Conservation (phyloP, 2,888 invertebrate genomes). For the Plagiodera versicolora region DNA sequence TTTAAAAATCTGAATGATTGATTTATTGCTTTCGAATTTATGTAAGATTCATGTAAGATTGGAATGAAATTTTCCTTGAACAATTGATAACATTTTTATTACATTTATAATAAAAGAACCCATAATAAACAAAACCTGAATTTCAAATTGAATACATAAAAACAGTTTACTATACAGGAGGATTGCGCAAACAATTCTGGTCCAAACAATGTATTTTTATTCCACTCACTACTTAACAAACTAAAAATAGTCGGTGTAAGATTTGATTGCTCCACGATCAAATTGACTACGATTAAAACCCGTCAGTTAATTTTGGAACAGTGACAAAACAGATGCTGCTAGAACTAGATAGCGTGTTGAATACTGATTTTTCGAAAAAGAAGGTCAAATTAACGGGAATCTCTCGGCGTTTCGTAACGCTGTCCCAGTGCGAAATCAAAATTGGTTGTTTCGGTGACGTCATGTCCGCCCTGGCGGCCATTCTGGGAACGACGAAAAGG, state of each 20-base stretch:
- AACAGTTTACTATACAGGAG: neutral
- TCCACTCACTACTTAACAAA: conserved; percentile 25
- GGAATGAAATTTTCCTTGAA: too few species aligned
- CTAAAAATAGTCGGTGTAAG: conserved; percentile 38
- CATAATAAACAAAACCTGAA: too few species aligned
- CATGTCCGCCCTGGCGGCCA: conserved; percentile 52
- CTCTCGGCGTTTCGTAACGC: neutral
- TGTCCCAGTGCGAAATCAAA: conserved; percentile 36
- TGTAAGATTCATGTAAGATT: too few species aligned
- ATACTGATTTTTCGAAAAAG: conserved; percentile 12
- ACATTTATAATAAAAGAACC: too few species aligned
- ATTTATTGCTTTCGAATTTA: too few species aligned
- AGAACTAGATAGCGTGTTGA: conserved; percentile 11
- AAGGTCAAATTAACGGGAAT: neutral
- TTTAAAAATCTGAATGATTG: too few species aligned
- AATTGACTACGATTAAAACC: conserved; percentile 38
- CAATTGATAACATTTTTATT: too few species aligned
- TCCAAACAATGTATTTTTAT: conserved; percentile 18
- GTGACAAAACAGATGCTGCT: conserved; percentile 33
- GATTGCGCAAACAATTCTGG: conserved; percentile 15
- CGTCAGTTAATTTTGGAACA: conserved; percentile 47
- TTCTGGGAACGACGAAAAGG: conserved; percentile 47
- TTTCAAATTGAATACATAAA: too few species aligned
- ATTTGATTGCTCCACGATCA: conserved; percentile 40
- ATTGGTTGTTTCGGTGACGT: conserved; percentile 52